Conservation (phyloP, 2,113 vertebrate species). For the Ceyx melanurus region DNA sequence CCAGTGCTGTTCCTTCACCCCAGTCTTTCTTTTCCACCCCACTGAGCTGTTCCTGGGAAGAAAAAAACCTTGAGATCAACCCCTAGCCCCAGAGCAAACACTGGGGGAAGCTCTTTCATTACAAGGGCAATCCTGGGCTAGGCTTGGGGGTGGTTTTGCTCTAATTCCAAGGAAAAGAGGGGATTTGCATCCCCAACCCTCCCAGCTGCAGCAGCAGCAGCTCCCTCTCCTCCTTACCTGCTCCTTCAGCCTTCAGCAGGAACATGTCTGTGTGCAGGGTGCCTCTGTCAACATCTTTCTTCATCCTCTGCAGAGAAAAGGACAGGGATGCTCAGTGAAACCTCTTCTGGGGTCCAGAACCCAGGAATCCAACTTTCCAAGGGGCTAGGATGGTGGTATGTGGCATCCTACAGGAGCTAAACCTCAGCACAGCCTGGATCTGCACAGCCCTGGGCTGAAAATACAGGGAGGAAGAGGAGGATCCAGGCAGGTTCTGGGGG, state of each 20-base stretch:
- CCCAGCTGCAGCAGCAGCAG: background rate
- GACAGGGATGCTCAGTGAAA: background rate
- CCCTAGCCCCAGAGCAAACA: background rate
- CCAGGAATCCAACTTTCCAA: background rate
- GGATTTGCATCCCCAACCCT: background rate
- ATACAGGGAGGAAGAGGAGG: background rate
- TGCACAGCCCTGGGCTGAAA: background rate
- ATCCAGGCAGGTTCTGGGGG: background rate
- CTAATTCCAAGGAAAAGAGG: background rate
- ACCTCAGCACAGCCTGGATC: background rate
- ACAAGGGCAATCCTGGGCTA: background rate
- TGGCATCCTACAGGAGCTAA: background rate
- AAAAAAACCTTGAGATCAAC: background rate
- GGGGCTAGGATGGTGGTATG: fast-evolving
- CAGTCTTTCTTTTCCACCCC: background rate
- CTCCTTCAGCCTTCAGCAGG: constrained; percentile 82
- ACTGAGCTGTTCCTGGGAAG: background rate
- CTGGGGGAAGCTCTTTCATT: background rate
- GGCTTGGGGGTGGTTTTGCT: background rate
- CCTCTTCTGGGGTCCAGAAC: background rate
- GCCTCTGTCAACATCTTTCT: constrained; percentile 95
- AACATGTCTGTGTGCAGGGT: constrained; percentile 93
- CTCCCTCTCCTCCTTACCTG: constrained; percentile 82
- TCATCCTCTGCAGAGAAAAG: constrained; percentile 81
- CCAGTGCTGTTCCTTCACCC: background rate